phyloP scores from a whole-genome alignment of 2,113 vertebrate species.

The Falcunculus frontatus region DNA sequence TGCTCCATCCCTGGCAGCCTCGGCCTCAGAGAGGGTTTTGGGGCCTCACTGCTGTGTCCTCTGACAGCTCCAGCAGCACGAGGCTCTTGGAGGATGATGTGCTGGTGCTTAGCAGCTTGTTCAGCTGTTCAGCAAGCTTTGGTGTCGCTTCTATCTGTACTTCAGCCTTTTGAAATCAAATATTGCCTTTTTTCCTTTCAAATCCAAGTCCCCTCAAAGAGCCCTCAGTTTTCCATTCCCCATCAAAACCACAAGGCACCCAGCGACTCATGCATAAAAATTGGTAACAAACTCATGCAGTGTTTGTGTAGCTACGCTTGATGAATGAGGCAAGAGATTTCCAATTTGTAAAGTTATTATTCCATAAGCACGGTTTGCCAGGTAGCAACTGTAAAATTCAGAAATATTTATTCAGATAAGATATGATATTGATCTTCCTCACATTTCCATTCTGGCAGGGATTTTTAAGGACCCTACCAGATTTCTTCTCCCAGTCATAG shows the following conservation, averaged over 20 bases:
- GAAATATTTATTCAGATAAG: constrained; percentile 31
- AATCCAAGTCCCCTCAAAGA: background rate
- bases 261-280: constrained; percentile 44
- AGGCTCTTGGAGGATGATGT: background rate
- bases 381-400: constrained; percentile 34
- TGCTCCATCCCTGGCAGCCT: background rate
- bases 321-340: constrained; percentile 11
- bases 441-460: background rate
- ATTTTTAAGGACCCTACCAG: background rate
- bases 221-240: constrained; percentile 34
- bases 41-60: background rate
- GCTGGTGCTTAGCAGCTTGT: background rate
- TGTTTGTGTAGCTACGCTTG: constrained; percentile 11
- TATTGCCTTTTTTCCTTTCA: background rate
- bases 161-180: background rate
- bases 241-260: background rate
- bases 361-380: constrained; percentile 17
- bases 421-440: background rate
- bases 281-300: background rate
- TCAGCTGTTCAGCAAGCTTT: fast-evolving
- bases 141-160: background rate
- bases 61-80: background rate
- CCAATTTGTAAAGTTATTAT: constrained; percentile 22
- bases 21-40: background rate
- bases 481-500: background rate